Percentiles rank a stretch among this genome's conserved stretches.
Conservation (phyloP, 1,140 invertebrate genomes). For the Aphaenogaster rudis region DNA sequence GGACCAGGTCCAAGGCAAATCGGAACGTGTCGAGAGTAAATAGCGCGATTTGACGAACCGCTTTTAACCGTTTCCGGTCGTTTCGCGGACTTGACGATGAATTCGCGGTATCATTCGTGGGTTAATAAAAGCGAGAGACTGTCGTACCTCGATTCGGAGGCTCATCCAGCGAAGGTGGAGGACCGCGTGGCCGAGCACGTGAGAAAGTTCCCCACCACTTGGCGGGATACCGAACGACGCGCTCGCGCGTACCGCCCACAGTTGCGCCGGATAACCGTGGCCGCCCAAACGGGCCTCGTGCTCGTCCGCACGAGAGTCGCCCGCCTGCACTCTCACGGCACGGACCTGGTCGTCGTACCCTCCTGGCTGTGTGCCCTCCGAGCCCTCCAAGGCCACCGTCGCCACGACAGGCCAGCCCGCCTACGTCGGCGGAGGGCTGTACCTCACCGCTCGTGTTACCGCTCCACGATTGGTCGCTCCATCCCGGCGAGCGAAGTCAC, state of each 20-base stretch:
- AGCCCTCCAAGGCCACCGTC: slow-evolving; percentile 70
- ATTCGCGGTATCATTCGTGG: slow-evolving; percentile 20
- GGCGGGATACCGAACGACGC: slow-evolving; percentile 64
- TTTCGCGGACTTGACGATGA: not conserved
- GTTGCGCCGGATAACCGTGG: slow-evolving; percentile 76
- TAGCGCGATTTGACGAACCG: not conserved
- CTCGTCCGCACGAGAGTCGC: slow-evolving; percentile 76
- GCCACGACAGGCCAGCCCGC: slow-evolving; percentile 80
- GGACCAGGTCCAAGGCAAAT: not conserved
- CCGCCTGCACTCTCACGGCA: slow-evolving; percentile 78
- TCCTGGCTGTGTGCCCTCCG: slow-evolving; percentile 78
- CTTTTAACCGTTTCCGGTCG: not conserved
- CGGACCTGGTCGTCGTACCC: slow-evolving; percentile 76
- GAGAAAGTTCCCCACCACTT: slow-evolving; percentile 79
- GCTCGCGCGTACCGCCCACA: slow-evolving; percentile 81
- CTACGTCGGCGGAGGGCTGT: slow-evolving; percentile 84
- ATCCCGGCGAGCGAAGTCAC: slow-evolving; percentile 76
- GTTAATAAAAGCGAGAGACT: slow-evolving; percentile 44
- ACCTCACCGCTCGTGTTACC: slow-evolving; percentile 81
- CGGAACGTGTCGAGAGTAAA: not conserved
- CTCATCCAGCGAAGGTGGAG: slow-evolving; percentile 54
- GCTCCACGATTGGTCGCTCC: slow-evolving; percentile 80
- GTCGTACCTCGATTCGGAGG: slow-evolving; percentile 40
- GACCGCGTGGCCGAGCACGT: slow-evolving; percentile 85
- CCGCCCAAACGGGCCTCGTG: slow-evolving; percentile 75